Conservation (phyloP, 2,797 vertebrate species). For the Oceanodroma leucorhoa region DNA sequence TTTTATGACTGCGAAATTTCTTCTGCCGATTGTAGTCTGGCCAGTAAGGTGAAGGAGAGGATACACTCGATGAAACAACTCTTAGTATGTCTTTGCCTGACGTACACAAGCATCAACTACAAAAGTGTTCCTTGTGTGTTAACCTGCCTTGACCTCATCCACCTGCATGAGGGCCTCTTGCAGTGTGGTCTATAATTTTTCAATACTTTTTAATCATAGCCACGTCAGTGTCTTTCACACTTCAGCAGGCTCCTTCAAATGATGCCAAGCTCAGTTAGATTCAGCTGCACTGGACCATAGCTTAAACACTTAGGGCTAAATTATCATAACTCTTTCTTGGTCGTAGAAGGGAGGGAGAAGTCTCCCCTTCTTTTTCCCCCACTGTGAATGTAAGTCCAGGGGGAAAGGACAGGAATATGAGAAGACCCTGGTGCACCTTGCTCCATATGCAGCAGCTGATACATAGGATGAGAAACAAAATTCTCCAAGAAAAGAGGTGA, state of each 20-base stretch:
- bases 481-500: not conserved
- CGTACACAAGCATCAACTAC: not conserved
- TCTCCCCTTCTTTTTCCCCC: not conserved
- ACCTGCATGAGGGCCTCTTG: constrained; percentile 18
- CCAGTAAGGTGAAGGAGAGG: not conserved
- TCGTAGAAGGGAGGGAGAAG: not conserved
- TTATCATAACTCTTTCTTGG: not conserved
- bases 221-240: constrained; percentile 44
- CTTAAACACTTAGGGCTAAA: constrained; percentile 44
- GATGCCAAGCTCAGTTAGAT: constrained; percentile 45
- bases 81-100: not conserved
- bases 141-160: constrained; percentile 9
- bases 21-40: not conserved
- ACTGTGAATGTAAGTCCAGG: not conserved
- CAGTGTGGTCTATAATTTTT: constrained; percentile 20
- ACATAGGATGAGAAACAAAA: not conserved
- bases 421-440: not conserved
- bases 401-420: not conserved
- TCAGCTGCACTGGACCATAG: constrained; percentile 29
- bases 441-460: not conserved
- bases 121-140: not conserved
- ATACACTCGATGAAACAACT: rapidly evolving
- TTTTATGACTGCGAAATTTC: not conserved
- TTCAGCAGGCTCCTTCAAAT: constrained; percentile 61
- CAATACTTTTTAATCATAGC: constrained; percentile 41